Percentiles rank a stretch among this genome's conserved stretches.
Evolutionary conservation across 2,797 vertebrate genomes (phyloP).

Genomic region (Tamandua tetradactyla): DNA sequence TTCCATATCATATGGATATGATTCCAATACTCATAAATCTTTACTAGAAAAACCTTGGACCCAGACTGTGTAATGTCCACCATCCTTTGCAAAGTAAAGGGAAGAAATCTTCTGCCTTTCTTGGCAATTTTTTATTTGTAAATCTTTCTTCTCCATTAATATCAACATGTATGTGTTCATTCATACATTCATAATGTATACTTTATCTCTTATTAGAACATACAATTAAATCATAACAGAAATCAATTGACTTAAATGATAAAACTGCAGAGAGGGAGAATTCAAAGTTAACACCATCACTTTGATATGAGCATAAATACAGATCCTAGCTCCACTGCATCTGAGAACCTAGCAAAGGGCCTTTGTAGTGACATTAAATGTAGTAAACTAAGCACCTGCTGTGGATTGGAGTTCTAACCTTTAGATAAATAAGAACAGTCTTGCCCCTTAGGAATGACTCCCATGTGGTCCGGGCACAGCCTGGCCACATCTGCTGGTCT

Average conservation of each 20-base stretch:
- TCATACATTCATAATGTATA: constrained; percentile 13
- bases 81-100: not conserved
- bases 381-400: constrained; percentile 66
- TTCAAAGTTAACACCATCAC: not conserved
- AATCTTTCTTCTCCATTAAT: not conserved
- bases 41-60: not conserved
- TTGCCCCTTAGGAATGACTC: constrained; percentile 60
- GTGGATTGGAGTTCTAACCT: constrained; percentile 58
- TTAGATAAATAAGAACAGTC: constrained; percentile 48
- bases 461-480: constrained; percentile 74
- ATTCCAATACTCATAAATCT: not conserved
- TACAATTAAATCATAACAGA: not conserved
- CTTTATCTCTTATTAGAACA: not conserved
- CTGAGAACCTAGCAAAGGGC: constrained; percentile 41
- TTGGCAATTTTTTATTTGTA: constrained; percentile 1
- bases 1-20: not conserved
- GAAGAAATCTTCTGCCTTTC: not conserved
- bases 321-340: not conserved
- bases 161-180: not conserved
- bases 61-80: not conserved
- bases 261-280: not conserved
- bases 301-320: not conserved
- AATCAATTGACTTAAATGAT: not conserved
- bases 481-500: constrained; percentile 71
- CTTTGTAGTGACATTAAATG: constrained; percentile 57